These are phyloP conservation scores for Syngnathus rostellatus DNA, from an alignment of 2,797 vertebrate genomes.

Conservation along the genomic window DNA sequence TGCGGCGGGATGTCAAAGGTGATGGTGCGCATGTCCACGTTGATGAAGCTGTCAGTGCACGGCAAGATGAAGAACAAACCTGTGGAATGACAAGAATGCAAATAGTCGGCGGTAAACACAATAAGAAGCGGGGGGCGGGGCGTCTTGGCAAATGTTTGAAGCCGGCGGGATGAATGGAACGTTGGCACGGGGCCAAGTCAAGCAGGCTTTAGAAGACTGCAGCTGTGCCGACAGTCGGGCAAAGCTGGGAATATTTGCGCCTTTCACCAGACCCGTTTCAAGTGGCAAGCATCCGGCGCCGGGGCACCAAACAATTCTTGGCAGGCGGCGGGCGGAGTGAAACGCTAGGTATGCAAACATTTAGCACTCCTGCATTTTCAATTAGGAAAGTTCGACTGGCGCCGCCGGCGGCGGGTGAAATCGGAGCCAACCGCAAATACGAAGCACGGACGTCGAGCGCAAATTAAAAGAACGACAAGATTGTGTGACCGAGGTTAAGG, in stretches of 20 bases:
- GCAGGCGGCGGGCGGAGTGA: constrained; percentile 35
- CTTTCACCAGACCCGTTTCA: constrained; percentile 38
- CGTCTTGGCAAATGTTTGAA: constrained; percentile 51
- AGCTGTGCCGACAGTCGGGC: constrained; percentile 48
- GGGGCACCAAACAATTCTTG: constrained; percentile 35
- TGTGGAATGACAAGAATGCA: constrained; percentile 55
- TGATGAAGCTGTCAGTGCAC: constrained; percentile 93
- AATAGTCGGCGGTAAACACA: constrained; percentile 44
- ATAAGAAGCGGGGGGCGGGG: constrained; percentile 39
- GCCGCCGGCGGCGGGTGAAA: constrained; percentile 3
- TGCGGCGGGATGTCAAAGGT: constrained; percentile 95
- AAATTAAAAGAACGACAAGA: neutral
- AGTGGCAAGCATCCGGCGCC: constrained; percentile 37
- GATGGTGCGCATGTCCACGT: constrained; percentile 96
- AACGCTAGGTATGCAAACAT: constrained; percentile 47
- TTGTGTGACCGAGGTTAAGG: neutral
- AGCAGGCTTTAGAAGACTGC: constrained; percentile 43
- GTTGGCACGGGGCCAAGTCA: constrained; percentile 44
- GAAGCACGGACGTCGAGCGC: neutral
- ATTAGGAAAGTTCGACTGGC: constrained; percentile 35
- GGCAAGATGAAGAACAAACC: constrained; percentile 91
- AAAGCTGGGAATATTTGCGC: constrained; percentile 41
- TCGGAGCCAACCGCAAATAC: constrained; percentile 31
- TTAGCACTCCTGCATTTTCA: constrained; percentile 47
- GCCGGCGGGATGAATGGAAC: constrained; percentile 37